phyloP scores from a whole-genome alignment of 2,797 vertebrate species.

The Thamnophis elegans region DNA sequence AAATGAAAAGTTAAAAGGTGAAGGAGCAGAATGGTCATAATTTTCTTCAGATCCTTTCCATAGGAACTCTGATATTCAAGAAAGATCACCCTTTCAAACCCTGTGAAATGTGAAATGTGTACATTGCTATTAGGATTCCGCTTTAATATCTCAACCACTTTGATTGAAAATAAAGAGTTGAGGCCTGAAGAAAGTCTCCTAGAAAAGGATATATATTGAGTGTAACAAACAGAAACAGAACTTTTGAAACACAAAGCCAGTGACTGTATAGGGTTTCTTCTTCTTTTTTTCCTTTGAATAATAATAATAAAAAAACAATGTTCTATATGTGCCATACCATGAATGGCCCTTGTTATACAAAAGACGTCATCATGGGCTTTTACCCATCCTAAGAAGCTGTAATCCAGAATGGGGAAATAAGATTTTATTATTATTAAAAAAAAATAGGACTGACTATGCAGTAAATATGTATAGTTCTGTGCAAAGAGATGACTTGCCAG shows the following conservation, averaged over 20 bases:
- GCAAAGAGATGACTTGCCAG: constrained; percentile 77
- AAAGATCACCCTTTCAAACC: constrained; percentile 72
- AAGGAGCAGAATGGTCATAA: constrained; percentile 69
- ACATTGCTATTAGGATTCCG: constrained; percentile 73
- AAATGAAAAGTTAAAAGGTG: constrained; percentile 46
- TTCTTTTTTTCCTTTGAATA: constrained; percentile 49
- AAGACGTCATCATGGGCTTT: constrained; percentile 63
- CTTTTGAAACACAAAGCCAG: constrained; percentile 67
- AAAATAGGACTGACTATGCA: constrained; percentile 73
- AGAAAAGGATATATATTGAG: constrained; percentile 51
- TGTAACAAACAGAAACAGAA: constrained; percentile 48
- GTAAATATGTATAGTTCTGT: constrained; percentile 69
- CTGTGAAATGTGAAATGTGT: constrained; percentile 86
- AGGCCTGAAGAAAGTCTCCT: constrained; percentile 57
- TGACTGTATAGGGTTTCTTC: constrained; percentile 60
- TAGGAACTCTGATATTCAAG: constrained; percentile 64
- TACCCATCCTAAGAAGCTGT: constrained; percentile 63
- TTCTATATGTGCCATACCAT: constrained; percentile 77
- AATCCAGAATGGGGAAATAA: constrained; percentile 62
- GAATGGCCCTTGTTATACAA: constrained; percentile 65
- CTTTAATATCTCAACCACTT: constrained; percentile 73
- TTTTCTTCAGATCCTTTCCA: constrained; percentile 80
- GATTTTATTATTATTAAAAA: constrained; percentile 72
- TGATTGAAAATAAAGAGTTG: constrained; percentile 44
- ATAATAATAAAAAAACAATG: constrained; percentile 54